Evolutionary conservation across 2,888 invertebrate species (phyloP), one percentile per base, ranked within the genome.

Genomic region (Pheosia gnoma): DNA sequence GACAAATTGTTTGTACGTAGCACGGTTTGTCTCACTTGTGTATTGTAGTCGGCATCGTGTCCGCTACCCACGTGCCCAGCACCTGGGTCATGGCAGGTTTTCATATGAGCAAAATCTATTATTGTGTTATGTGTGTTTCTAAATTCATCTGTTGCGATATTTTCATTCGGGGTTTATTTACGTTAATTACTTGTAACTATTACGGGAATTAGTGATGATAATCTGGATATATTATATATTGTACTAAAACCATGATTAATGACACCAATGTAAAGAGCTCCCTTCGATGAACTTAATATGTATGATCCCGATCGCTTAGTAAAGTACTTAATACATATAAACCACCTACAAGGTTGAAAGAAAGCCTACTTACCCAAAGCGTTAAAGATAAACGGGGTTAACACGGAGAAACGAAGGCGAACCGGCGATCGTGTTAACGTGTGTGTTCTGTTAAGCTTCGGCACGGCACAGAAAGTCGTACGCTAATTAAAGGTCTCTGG

Each of bases 401-500:
- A 25, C 25, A 47, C 51, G 51, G 13, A 13, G 51, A 25, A 51
- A 53, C 11, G 10, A 37, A 38, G 11, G 5, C 53, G 53, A 38
- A 38, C 37, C 52, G 8, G 10, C 10, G 4, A 36, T 11, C 37
- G 58, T 49, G 38, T 59, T 47, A 45, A 59, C 45, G 59, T 56
- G 39, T 60, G 60, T 58, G 53, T 60, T 49, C 53, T 63, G 60
- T 63, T 25, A 25, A 25, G 25, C 59, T 57, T 58, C 62, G 63
- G 39, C 63, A 65, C 60, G 60, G 39, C 63, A 65, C 60, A 60
- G 57, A 65, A 65, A 60, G 65, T 65, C 67, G 68, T 70, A 72
- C 57, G 81, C 84, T 86, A 89, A 90, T 88, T 88, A 86, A 85
- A 81, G 83, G 80, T 72, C 78, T 77, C 75, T 66, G 66, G 78